A percentile compares a stretch with the other conserved stretches of the same genome.
phyloP scores from a whole-genome alignment of 2,888 invertebrate genomes.

The Xylota sylvarum region DNA sequence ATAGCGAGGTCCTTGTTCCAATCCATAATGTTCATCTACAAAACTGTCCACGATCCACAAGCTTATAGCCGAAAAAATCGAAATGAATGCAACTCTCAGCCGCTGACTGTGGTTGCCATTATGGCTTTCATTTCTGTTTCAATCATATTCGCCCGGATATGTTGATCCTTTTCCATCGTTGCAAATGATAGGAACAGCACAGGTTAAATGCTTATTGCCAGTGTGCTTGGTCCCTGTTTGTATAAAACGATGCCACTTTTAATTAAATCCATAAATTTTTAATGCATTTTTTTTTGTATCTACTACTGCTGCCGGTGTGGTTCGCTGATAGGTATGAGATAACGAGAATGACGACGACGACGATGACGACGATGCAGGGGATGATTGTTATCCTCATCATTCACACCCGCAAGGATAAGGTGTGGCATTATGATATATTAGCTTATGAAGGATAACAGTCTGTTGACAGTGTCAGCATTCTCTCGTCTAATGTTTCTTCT shows the following conservation, averaged over 20 bases:
- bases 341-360: conserved; percentile 33
- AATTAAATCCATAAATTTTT: conserved; percentile 70
- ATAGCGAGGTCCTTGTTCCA: no score
- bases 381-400: conserved; percentile 22
- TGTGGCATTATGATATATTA: conserved; percentile 58
- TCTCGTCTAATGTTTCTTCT: neutral
- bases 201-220: conserved; percentile 50
- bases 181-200: conserved; percentile 14
- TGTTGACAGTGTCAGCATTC: conserved; percentile 43
- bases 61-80: neutral
- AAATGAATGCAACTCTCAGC: neutral
- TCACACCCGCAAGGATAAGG: conserved; percentile 38
- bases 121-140: neutral
- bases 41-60: no score
- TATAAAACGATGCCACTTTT: conserved; percentile 48
- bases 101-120: conserved; percentile 16
- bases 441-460: conserved; percentile 51
- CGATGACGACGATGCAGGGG: conserved; percentile 8
- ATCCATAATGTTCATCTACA: no score
- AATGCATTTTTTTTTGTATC: conserved; percentile 54
- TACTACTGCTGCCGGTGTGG: neutral
- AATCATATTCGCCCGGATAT: conserved; percentile 10
- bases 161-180: conserved; percentile 26
- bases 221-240: neutral
- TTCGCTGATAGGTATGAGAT: conserved; percentile 16